Conservation (phyloP, 2,888 invertebrate genomes). For the Sylvicola cinctus region DNA sequence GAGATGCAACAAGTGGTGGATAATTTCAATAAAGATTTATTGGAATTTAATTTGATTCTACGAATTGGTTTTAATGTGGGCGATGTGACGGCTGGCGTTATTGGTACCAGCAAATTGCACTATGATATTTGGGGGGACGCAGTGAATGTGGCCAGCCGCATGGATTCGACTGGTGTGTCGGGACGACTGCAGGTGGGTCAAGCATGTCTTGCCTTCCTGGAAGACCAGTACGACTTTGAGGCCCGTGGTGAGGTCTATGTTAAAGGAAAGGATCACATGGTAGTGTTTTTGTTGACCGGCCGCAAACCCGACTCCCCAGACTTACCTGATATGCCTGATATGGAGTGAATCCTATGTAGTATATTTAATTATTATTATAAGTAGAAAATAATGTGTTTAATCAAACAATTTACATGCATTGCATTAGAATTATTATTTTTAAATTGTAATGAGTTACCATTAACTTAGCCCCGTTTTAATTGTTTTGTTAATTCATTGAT, state of each 20-base stretch:
- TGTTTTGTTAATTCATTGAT: too few relatives aligned
- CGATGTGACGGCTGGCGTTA: slow-evolving; percentile 90
- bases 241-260: slow-evolving; percentile 87
- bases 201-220: slow-evolving; percentile 47
- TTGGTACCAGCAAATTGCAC: slow-evolving; percentile 86
- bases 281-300: slow-evolving; percentile 49
- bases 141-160: slow-evolving; percentile 89
- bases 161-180: slow-evolving; percentile 89
- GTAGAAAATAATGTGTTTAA: too few relatives aligned
- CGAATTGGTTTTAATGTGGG: slow-evolving; percentile 83
- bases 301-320: too few relatives aligned
- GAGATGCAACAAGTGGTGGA: slow-evolving; percentile 75
- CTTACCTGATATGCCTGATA: too few relatives aligned
- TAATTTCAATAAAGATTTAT: slow-evolving; percentile 71
- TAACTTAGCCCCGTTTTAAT: too few relatives aligned
- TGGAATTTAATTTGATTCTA: slow-evolving; percentile 74
- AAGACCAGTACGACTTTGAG: slow-evolving; percentile 64
- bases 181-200: slow-evolving; percentile 70
- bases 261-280: slow-evolving; percentile 93
- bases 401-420: too few relatives aligned
- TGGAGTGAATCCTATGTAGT: too few relatives aligned
- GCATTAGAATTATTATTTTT: too few relatives aligned
- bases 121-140: slow-evolving; percentile 99
- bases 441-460: too few relatives aligned
- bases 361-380: too few relatives aligned